These are phyloP conservation scores for Crax fasciolata DNA, from an alignment of 2,797 vertebrate genomes.

Conservation along the genomic window DNA sequence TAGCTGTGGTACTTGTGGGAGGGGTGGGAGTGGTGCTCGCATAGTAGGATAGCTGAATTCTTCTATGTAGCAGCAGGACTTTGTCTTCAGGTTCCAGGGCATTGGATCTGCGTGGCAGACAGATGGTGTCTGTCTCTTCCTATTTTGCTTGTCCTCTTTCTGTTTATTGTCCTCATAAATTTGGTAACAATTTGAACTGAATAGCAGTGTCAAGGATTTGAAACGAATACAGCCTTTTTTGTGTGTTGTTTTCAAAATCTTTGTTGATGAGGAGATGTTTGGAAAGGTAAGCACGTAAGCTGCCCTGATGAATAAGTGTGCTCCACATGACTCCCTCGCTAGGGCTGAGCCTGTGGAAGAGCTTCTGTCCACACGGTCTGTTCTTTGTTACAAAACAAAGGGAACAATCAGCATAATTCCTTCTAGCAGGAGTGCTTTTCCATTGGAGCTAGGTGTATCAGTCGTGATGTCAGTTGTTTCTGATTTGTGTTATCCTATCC, in stretches of 20 bases:
- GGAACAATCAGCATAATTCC: neutral
- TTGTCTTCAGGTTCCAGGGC: neutral
- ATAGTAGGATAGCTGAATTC: neutral
- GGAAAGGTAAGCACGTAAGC: neutral
- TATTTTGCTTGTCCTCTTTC: neutral
- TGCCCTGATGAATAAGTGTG: neutral
- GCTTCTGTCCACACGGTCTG: neutral
- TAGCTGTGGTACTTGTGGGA: neutral
- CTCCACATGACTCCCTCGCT: neutral
- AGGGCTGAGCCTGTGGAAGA: neutral
- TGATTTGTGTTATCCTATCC: rapidly evolving
- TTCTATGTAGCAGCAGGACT: neutral
- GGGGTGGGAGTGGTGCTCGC: neutral
- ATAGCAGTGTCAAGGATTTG: neutral
- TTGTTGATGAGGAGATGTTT: neutral
- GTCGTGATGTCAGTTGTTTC: neutral
- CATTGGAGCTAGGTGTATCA: neutral
- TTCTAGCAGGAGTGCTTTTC: neutral
- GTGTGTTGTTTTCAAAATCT: no score
- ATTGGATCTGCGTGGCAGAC: neutral
- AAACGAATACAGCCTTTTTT: neutral
- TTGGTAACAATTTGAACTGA: neutral
- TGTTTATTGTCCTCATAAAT: neutral
- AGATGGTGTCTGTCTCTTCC: neutral
- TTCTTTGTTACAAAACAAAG: neutral